Percentiles rank a stretch among this genome's conserved stretches.
Conservation (phyloP, 1,140 invertebrate genomes). For the Druon quercuslanigerum region DNA sequence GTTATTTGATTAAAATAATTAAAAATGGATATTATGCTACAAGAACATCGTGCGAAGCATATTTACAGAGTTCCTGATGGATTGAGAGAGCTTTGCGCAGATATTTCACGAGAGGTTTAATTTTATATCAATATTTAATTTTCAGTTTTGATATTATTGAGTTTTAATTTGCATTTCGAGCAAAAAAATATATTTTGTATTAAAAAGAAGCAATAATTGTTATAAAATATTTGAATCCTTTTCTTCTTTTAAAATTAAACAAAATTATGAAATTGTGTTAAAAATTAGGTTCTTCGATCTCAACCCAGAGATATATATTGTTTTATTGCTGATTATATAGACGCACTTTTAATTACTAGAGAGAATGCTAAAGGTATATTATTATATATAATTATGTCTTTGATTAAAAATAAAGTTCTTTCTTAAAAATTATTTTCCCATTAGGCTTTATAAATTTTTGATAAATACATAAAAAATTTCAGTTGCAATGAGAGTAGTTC, state of each 20-base stretch:
- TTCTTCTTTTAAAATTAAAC: too few relatives aligned
- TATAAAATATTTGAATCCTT: too few relatives aligned
- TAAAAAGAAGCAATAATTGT: too few relatives aligned
- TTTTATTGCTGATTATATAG: slow-evolving; percentile 83
- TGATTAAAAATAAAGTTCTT: background rate
- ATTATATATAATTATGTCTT: slow-evolving; percentile 15
- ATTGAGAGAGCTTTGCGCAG: slow-evolving; percentile 80
- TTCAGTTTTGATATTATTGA: slow-evolving; percentile 17
- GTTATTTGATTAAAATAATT: background rate
- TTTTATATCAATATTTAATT: slow-evolving; percentile 15
- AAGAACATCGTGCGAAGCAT: slow-evolving; percentile 62
- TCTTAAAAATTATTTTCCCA: background rate
- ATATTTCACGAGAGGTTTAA: slow-evolving; percentile 81
- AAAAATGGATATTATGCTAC: slow-evolving; percentile 62
- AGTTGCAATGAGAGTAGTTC: slow-evolving; percentile 74
- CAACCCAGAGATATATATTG: slow-evolving; percentile 79
- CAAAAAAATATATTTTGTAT: too few relatives aligned
- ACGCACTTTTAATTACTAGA: slow-evolving; percentile 81
- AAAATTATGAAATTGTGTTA: background rate
- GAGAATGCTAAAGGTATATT: slow-evolving; percentile 77
- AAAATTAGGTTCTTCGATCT: slow-evolving; percentile 75
- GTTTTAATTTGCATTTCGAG: background rate
- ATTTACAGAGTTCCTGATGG: slow-evolving; percentile 77
- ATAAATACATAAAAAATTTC: slow-evolving; percentile 33
- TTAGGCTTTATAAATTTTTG: background rate